These are phyloP conservation scores for Fistularia tabacaria DNA, from an alignment of 2,797 vertebrate genomes.

Conservation along the genomic window DNA sequence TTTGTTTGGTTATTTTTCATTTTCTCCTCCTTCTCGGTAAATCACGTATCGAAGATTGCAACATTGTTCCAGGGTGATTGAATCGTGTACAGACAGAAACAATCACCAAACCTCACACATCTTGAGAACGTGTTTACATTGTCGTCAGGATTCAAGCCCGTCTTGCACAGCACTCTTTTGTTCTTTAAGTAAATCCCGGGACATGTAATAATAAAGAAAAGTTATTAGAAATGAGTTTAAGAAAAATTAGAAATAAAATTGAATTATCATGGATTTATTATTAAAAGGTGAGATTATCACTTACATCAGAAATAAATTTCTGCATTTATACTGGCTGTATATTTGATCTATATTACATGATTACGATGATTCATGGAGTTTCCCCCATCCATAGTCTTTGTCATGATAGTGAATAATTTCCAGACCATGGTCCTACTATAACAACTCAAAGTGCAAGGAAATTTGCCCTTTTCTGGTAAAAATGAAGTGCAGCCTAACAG, in stretches of 20 bases:
- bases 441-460: slow-evolving; percentile 1
- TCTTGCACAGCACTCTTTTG: no score
- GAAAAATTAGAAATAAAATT: no score
- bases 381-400: slow-evolving; percentile 56
- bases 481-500: not conserved
- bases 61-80: slow-evolving; percentile 38
- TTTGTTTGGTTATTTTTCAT: slow-evolving; percentile 35
- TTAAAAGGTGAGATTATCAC: no score
- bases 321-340: no score
- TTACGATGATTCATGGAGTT: slow-evolving; percentile 14
- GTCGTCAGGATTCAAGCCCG: not conserved
- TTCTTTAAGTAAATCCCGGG: no score
- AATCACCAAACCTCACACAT: slow-evolving; percentile 32
- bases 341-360: no score
- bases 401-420: slow-evolving; percentile 48
- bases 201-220: no score
- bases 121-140: slow-evolving; percentile 25
- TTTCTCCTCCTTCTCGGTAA: slow-evolving; percentile 16
- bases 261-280: no score
- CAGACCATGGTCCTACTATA: slow-evolving; percentile 64
- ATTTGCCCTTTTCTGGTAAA: no score
- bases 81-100: slow-evolving; percentile 31
- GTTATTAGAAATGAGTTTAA: no score
- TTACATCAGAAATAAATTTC: no score
- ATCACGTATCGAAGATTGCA: slow-evolving; percentile 32